Conservation (phyloP, 2,113 vertebrate species). For the Callocephalon fimbriatum region DNA sequence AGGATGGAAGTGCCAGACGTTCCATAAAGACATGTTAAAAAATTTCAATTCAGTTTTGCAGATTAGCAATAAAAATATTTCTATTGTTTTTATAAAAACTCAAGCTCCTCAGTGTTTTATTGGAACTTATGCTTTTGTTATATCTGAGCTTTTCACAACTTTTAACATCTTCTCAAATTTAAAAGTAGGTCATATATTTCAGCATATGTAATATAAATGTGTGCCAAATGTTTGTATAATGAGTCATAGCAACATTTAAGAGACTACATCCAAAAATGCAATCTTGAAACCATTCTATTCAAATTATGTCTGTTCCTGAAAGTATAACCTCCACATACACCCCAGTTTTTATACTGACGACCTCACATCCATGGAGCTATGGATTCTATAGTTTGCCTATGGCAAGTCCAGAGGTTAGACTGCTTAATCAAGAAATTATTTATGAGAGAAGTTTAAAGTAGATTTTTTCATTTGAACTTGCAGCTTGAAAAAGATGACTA, state of each 20-base stretch:
- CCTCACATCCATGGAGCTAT: neutral
- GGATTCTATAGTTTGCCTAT: neutral
- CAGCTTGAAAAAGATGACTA: neutral
- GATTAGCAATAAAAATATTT: neutral
- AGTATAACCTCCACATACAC: neutral
- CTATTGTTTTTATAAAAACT: neutral
- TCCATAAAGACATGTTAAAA: neutral
- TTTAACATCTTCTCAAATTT: constrained; percentile 19
- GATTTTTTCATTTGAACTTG: neutral
- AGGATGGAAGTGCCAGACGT: neutral
- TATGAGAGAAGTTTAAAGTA: neutral
- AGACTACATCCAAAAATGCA: neutral
- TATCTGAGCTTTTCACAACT: neutral
- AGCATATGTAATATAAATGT: neutral
- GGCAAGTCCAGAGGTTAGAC: neutral
- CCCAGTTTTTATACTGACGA: neutral
- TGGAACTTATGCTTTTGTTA: neutral
- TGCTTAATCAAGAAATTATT: neutral
- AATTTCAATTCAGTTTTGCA: neutral
- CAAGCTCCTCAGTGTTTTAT: neutral
- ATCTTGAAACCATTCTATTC: constrained; percentile 1
- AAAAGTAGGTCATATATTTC: constrained; percentile 18
- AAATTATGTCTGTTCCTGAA: neutral
- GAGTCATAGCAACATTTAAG: constrained; percentile 14
- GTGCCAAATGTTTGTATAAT: constrained; percentile 22